Conservation (phyloP, 64 coral and sea anemone species). For the Porites lutea region DNA sequence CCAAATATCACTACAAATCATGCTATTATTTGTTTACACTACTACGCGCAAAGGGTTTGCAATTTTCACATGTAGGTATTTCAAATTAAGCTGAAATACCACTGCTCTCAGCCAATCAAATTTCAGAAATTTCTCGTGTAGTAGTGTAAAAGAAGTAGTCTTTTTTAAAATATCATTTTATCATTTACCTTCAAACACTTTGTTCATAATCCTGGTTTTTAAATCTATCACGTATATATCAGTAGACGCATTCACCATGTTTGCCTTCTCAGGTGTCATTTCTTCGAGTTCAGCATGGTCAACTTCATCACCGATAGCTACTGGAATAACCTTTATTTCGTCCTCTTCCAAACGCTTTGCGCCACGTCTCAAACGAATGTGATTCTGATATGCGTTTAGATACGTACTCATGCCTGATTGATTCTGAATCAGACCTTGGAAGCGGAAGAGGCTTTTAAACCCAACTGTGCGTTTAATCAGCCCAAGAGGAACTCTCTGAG, state of each 20-base stretch:
- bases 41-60: too few species aligned
- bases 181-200: conserved; percentile 67
- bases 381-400: conserved; percentile 36
- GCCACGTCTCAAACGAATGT: not conserved
- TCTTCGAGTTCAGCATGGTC: conserved; percentile 47
- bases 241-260: conserved; percentile 34
- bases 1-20: too few species aligned
- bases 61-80: too few species aligned
- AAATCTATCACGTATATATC: conserved; percentile 47
- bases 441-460: too few species aligned
- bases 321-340: conserved; percentile 62
- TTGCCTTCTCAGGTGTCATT: conserved; percentile 69
- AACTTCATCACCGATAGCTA: conserved; percentile 69
- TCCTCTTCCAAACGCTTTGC: conserved; percentile 43
- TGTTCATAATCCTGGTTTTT: conserved; percentile 57
- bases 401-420: conserved; percentile 65
- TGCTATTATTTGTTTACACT: too few species aligned
- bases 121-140: too few species aligned
- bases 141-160: too few species aligned
- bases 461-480: too few species aligned
- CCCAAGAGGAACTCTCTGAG: too few species aligned
- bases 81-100: too few species aligned
- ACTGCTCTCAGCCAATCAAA: too few species aligned
- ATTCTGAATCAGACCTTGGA: conserved; percentile 50
- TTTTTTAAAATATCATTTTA: too few species aligned